A percentile compares a stretch with the other conserved stretches of the same genome.
phyloP scores from a whole-genome alignment of 2,888 invertebrate genomes.

The Spisula solida region DNA sequence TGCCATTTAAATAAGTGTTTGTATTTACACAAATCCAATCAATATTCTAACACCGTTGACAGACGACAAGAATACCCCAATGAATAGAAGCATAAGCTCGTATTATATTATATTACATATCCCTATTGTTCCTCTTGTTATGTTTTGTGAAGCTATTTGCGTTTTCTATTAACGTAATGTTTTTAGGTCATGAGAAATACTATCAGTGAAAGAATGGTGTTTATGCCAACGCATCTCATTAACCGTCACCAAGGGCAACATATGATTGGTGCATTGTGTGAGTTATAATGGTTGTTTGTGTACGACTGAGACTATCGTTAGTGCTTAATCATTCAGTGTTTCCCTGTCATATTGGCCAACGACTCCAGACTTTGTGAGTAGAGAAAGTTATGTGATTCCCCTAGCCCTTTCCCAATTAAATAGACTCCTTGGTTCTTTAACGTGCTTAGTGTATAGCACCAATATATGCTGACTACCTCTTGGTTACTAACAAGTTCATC shows the following conservation, averaged over 20 bases:
- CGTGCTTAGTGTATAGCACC: too few species aligned
- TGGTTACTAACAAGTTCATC: too few species aligned
- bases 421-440: too few species aligned
- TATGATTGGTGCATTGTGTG: not conserved
- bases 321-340: too few species aligned
- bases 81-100: not conserved
- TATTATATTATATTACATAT: constrained; percentile 5
- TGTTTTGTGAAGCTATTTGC: not conserved
- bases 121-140: not conserved
- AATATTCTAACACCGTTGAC: not conserved
- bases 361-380: too few species aligned
- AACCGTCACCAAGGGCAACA: not conserved
- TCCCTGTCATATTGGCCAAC: too few species aligned
- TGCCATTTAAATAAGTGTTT: not conserved
- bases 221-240: not conserved
- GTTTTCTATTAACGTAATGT: not conserved
- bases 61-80: not conserved
- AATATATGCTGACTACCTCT: too few species aligned
- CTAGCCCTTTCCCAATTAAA: too few species aligned
- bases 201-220: not conserved
- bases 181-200: not conserved
- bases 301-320: too few species aligned
- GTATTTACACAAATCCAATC: not conserved
- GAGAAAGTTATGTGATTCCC: too few species aligned
- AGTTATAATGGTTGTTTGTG: too few species aligned